Percentiles rank a stretch among this genome's conserved stretches.
These are phyloP conservation scores for Characodon lateralis DNA, from an alignment of 2,797 vertebrate species.

Conservation along the genomic window DNA sequence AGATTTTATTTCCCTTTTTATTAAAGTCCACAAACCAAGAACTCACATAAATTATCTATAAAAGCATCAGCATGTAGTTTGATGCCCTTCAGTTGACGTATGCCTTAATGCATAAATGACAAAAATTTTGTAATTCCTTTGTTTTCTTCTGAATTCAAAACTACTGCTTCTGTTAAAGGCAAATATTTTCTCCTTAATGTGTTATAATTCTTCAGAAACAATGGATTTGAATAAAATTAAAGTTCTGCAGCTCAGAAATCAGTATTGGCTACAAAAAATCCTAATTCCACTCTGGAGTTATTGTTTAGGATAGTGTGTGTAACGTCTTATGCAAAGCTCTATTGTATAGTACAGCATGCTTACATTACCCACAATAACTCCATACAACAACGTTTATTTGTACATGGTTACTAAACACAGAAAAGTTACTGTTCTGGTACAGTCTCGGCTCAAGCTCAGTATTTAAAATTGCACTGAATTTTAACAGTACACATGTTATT, in stretches of 20 bases:
- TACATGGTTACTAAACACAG: neutral
- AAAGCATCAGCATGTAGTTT: neutral
- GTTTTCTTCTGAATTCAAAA: neutral
- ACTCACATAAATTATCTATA: neutral
- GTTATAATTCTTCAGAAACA: neutral
- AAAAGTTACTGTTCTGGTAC: conserved; percentile 14
- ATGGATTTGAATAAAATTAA: neutral
- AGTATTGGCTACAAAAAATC: neutral
- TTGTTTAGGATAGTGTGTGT: neutral
- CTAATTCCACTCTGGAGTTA: neutral
- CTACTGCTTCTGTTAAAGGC: neutral
- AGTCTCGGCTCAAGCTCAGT: conserved; percentile 5
- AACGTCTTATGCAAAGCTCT: neutral
- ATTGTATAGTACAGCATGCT: neutral
- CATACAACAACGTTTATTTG: neutral
- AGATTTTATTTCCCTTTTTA: neutral
- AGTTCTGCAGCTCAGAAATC: neutral
- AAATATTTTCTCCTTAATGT: neutral
- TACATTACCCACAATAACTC: neutral
- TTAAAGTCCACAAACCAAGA: neutral
- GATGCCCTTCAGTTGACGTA: neutral
- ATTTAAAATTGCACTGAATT: neutral
- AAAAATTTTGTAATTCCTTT: neutral
- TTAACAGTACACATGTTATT: conserved; percentile 2
- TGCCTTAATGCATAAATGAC: neutral